These are phyloP conservation scores for Limnephilus rhombicus DNA, from an alignment of 2,888 invertebrate genomes.

Conservation along the genomic window DNA sequence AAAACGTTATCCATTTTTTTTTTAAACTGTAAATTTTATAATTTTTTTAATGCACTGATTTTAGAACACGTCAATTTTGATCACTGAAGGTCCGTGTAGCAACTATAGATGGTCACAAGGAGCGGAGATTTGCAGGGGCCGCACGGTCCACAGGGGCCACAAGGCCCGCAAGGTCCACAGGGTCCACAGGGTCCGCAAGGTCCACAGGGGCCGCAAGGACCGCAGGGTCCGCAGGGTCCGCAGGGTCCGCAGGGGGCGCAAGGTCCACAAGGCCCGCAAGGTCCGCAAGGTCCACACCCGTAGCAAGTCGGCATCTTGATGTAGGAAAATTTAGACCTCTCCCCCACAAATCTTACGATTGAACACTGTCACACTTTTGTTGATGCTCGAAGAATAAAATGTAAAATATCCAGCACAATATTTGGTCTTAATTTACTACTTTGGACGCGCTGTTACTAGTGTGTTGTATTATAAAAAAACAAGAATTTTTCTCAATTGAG, in stretches of 20 bases:
- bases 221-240: constrained; percentile 66
- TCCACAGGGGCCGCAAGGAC: constrained; percentile 66
- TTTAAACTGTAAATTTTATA: not conserved
- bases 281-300: constrained; percentile 66
- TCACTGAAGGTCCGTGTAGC: constrained; percentile 53
- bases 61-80: not conserved
- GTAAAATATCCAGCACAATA: not conserved
- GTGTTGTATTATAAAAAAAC: not conserved
- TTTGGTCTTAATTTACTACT: not conserved
- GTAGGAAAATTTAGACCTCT: not conserved
- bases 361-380: not conserved
- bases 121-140: constrained; percentile 53
- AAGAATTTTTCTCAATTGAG: not conserved
- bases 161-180: constrained; percentile 68
- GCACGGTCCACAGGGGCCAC: constrained; percentile 67
- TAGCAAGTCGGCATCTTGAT: constrained; percentile 60
- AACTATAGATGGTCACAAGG: constrained; percentile 49
- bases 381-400: not conserved
- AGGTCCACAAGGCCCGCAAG: constrained; percentile 65
- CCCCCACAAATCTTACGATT: not conserved
- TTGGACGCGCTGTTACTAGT: not conserved
- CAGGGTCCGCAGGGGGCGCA: constrained; percentile 66
- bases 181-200: constrained; percentile 68
- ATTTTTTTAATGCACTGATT: not conserved
- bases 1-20: not conserved